These are phyloP conservation scores for Abscondita cerata DNA, from an alignment of 2,888 invertebrate genomes.

Conservation along the genomic window DNA sequence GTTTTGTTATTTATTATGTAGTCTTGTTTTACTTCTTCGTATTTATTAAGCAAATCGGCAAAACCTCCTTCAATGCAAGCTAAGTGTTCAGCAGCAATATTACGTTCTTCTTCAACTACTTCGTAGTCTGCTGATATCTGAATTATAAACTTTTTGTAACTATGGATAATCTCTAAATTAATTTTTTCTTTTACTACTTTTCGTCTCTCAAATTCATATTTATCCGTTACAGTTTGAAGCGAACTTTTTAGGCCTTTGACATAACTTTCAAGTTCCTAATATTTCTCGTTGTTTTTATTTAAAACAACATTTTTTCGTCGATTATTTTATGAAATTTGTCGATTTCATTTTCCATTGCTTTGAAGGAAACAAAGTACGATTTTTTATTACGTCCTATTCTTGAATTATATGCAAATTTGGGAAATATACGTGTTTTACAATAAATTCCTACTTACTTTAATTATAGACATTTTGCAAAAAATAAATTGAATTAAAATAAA, in stretches of 20 bases:
- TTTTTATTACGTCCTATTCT: conserved; percentile 22
- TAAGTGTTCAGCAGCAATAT: conserved; percentile 43
- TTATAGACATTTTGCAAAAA: conserved; percentile 22
- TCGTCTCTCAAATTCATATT: neutral
- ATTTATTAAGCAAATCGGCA: conserved; percentile 50
- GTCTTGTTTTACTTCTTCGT: conserved; percentile 51
- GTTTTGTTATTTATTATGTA: too few relatives aligned
- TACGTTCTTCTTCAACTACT: conserved; percentile 43
- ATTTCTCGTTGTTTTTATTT: conserved; percentile 40
- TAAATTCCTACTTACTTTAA: conserved; percentile 23
- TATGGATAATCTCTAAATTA: conserved; percentile 38
- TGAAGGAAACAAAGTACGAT: conserved; percentile 33
- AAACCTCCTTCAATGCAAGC: conserved; percentile 51
- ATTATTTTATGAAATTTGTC: conserved; percentile 42
- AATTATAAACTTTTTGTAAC: conserved; percentile 49
- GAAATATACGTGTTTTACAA: neutral
- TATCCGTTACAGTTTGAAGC: neutral
- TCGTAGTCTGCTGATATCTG: conserved; percentile 48
- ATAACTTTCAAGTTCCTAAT: conserved; percentile 33
- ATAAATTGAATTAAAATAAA: too few relatives aligned
- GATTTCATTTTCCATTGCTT: conserved; percentile 38
- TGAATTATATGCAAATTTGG: conserved; percentile 25
- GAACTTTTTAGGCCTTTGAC: conserved; percentile 15
- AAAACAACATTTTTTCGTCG: conserved; percentile 43
- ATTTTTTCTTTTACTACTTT: conserved; percentile 31